phyloP scores from a whole-genome alignment of 1,140 invertebrate species.

The Drosophila repletoides region DNA sequence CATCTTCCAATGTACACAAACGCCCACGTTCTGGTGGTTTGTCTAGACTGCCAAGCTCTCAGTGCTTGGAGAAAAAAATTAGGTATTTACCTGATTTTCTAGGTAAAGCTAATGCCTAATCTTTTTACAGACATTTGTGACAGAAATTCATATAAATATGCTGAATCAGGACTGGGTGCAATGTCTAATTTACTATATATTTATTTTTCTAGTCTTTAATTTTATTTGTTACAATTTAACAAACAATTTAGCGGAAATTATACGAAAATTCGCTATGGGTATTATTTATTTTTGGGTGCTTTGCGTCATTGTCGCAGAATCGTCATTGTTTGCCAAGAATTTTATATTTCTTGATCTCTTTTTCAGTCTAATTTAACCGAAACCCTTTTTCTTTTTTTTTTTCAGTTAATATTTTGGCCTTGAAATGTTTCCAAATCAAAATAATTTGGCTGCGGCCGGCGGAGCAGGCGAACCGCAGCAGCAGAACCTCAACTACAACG shows the following conservation, averaged over 20 bases:
- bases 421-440: conserved; percentile 79
- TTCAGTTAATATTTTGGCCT: conserved; percentile 63
- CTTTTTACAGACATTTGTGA: too few species aligned
- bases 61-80: conserved; percentile 1
- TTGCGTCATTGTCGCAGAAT: conserved; percentile 50
- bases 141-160: too few species aligned
- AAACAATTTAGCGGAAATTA: conserved; percentile 26
- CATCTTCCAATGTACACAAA: conserved; percentile 26
- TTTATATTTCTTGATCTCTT: conserved; percentile 1
- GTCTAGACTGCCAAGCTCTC: conserved; percentile 10
- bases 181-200: too few species aligned
- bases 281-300: conserved; percentile 63
- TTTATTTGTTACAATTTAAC: too few species aligned
- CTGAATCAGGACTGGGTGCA: too few species aligned
- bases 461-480: conserved; percentile 50
- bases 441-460: conserved; percentile 57
- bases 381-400: background rate
- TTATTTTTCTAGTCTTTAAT: too few species aligned
- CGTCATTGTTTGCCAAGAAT: conserved; percentile 47
- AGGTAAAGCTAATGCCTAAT: too few species aligned
- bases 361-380: background rate
- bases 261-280: conserved; percentile 29
- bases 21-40: conserved; percentile 14
- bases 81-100: background rate
- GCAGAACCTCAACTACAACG: conserved; percentile 64